A percentile compares a stretch with the other conserved stretches of the same genome.
phyloP scores from a whole-genome alignment of 2,888 invertebrate genomes.

The Thereva nobilitata region DNA sequence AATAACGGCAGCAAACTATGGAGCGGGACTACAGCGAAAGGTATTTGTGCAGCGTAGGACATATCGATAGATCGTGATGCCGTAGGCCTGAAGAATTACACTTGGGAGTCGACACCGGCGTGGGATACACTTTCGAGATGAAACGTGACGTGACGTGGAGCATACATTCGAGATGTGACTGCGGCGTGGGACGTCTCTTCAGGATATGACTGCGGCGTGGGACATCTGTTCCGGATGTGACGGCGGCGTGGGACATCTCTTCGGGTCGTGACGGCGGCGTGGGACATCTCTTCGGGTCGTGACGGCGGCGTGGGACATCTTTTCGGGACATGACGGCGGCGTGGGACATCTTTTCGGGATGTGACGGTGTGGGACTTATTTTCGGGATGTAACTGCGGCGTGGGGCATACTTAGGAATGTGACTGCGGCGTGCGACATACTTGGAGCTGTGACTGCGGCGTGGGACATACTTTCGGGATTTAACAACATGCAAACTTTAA shows the following conservation, averaged over 20 bases:
- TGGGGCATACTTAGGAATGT: background rate
- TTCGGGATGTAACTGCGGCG: slow-evolving; percentile 8
- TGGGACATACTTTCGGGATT: background rate
- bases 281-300: background rate
- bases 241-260: background rate
- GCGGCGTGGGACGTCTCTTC: slow-evolving; percentile 18
- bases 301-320: slow-evolving; percentile 15
- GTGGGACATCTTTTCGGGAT: slow-evolving; percentile 6
- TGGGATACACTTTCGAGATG: background rate
- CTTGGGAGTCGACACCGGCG: too few relatives aligned
- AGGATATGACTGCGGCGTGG: background rate
- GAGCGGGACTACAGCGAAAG: too few relatives aligned
- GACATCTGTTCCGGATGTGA: background rate
- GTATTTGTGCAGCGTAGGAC: too few relatives aligned
- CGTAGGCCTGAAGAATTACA: too few relatives aligned
- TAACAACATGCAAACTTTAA: too few relatives aligned
- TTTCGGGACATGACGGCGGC: slow-evolving; percentile 1
- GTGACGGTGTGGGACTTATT: background rate
- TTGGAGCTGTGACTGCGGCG: background rate
- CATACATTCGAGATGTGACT: background rate
- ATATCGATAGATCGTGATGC: too few relatives aligned
- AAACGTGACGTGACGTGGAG: background rate
- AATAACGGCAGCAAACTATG: too few relatives aligned
- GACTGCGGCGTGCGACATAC: slow-evolving; percentile 1
- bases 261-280: slow-evolving; percentile 2